Evolutionary conservation across 2,797 vertebrate species (phyloP).

Genomic region (Taenioides sp.): DNA sequence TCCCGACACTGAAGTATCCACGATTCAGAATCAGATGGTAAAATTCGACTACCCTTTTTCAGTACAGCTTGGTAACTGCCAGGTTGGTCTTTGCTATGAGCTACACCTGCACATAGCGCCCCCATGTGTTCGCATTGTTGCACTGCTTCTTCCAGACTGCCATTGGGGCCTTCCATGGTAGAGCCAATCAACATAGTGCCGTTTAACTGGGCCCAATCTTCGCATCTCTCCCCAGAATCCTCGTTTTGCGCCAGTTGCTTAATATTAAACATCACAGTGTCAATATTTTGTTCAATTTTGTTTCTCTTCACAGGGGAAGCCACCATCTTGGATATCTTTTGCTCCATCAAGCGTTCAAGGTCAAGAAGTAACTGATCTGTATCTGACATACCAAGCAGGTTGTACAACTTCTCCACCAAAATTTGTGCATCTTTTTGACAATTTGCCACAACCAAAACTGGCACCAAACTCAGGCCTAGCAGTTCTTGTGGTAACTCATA

Average conservation of each 20-base stretch:
- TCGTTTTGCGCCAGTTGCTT: slow-evolving; percentile 53
- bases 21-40: slow-evolving; percentile 63
- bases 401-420: slow-evolving; percentile 68
- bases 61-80: slow-evolving; percentile 66
- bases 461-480: slow-evolving; percentile 78
- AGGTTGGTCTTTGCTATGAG: slow-evolving; percentile 25
- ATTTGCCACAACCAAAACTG: slow-evolving; percentile 75
- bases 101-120: slow-evolving; percentile 74
- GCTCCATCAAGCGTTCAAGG: slow-evolving; percentile 70
- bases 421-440: slow-evolving; percentile 71
- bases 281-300: slow-evolving; percentile 35
- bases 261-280: slow-evolving; percentile 79
- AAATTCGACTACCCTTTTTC: slow-evolving; percentile 62
- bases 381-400: slow-evolving; percentile 65
- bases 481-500: slow-evolving; percentile 72
- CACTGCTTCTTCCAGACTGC: slow-evolving; percentile 57
- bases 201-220: slow-evolving; percentile 69
- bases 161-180: slow-evolving; percentile 32
- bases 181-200: slow-evolving; percentile 55
- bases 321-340: slow-evolving; percentile 36
- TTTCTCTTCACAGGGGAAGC: slow-evolving; percentile 22
- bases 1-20: slow-evolving; percentile 75
- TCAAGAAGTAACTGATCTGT: slow-evolving; percentile 75
- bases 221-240: slow-evolving; percentile 46
- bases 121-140: slow-evolving; percentile 71